Evolutionary conservation across 2,797 vertebrate species (phyloP).

Genomic region (Eidolon dupreanum): DNA sequence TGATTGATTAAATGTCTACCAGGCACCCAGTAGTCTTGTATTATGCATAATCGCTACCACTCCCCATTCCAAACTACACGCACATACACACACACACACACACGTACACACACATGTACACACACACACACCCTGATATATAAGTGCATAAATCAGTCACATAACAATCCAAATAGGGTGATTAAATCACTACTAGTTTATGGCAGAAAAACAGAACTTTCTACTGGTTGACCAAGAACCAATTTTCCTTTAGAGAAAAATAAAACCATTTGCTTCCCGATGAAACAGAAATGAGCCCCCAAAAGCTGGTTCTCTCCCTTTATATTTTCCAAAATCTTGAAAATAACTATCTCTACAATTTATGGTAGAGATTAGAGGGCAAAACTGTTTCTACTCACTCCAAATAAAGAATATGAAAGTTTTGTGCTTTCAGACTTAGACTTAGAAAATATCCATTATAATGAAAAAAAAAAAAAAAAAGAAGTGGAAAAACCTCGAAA

Average conservation of each 20-base stretch:
- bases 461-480: background rate
- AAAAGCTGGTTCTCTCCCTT: background rate
- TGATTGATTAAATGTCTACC: background rate
- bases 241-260: slow-evolving; percentile 21
- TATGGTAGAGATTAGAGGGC: background rate
- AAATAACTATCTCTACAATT: background rate
- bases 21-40: background rate
- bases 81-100: no score
- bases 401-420: background rate
- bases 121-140: background rate
- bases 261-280: background rate
- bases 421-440: background rate
- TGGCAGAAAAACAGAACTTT: background rate
- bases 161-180: background rate
- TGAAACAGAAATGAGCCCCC: background rate
- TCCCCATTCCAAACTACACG: background rate
- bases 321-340: background rate
- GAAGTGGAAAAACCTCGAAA: background rate
- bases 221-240: background rate
- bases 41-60: background rate
- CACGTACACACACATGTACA: background rate
- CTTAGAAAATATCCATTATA: background rate
- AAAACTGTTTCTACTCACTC: background rate
- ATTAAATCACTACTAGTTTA: background rate
- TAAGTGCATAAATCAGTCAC: background rate